phyloP scores from a whole-genome alignment of 2,113 vertebrate species.

The Equus przewalskii region DNA sequence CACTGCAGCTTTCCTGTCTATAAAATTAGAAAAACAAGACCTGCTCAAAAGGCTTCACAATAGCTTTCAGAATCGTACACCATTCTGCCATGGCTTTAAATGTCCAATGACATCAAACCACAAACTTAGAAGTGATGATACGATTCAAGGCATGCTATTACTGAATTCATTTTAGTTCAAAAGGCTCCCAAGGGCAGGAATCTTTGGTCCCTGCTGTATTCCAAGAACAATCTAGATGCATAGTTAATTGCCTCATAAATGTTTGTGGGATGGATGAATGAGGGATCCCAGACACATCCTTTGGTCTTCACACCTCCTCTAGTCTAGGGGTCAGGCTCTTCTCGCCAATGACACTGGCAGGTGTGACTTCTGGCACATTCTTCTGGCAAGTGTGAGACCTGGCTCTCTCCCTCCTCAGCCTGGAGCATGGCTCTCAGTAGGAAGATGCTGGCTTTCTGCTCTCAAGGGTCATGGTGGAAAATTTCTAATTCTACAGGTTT shows the following conservation, averaged over 20 bases:
- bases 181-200: background rate
- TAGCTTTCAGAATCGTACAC: background rate
- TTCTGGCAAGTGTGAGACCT: background rate
- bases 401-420: background rate
- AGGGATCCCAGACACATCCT: too few species aligned
- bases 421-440: too few species aligned
- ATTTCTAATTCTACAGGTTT: background rate
- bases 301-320: background rate
- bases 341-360: background rate
- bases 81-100: background rate
- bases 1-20: background rate
- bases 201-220: background rate
- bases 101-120: background rate
- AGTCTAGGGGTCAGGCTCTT: background rate
- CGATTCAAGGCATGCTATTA: too few species aligned
- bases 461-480: background rate
- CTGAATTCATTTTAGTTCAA: background rate
- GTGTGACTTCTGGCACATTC: background rate
- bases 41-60: background rate
- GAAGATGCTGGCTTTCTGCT: background rate
- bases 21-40: background rate
- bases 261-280: background rate
- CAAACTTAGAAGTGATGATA: background rate
- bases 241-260: background rate
- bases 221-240: background rate